Evolutionary conservation across 2,113 vertebrate genomes (phyloP), one percentile per base, ranked within the genome.

Genomic region (Zosterops lateralis): DNA sequence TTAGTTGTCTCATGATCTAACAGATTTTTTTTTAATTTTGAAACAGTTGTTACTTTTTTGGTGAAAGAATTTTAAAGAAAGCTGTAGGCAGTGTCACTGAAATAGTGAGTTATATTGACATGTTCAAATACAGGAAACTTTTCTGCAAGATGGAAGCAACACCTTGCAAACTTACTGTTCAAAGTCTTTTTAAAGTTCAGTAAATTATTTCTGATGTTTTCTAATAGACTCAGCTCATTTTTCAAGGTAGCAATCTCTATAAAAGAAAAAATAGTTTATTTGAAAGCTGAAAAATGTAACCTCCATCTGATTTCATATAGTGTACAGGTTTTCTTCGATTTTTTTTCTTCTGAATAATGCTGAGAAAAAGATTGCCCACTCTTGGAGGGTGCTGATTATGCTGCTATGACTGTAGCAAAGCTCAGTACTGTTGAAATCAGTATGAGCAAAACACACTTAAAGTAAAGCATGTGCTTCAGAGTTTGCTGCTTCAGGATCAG

Each of bases 361-460:
- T 87, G 38, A 47, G 50, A 65, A 89, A 84, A 92, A 34, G 10
- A 91, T 42, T 70, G 36, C 17, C 48, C 6, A 16, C 47, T 93
- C 75, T 77, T 70, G 60, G 47, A 88, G 56, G 13, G 14, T 86
- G 68, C 88, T 87, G 83, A 68, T 93, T 89, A 75, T 85, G 53
- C 84, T 85, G 66, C 79, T 92, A 0, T 51, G 24, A 91, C 45
- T 73, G 73, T 78, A 77, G 73, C 80, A 90, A 77, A 89, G 29
- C 68, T 87, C 75, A 74, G n/a, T 54, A 15, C 56, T 91, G 40
- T 50, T 95, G 82, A 88, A 92, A 91, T 90, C 78, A 95, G 42
- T 80, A 80, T 8, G 14, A 83, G 42, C 60, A 89, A 53, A 82
- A 84, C 38, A 71, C 79, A 67, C 71, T 94, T 83, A 70, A 85